A percentile compares a stretch with the other conserved stretches of the same genome.
Conservation (phyloP, 2,113 vertebrate species). For the Perca flavescens region DNA sequence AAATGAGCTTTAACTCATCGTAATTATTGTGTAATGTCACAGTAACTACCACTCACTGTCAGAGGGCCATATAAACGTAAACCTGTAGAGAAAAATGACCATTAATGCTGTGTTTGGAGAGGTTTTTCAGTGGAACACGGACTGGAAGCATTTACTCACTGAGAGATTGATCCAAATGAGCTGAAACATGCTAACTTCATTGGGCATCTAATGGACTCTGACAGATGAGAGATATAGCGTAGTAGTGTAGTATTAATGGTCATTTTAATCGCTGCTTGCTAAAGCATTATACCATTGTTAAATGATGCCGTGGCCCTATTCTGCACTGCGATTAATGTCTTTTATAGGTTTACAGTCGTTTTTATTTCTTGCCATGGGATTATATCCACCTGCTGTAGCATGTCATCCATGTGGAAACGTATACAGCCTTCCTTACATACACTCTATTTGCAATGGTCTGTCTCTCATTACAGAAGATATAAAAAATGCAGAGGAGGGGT, state of each 20-base stretch:
- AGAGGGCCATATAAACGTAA: not conserved
- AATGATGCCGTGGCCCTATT: slow-evolving; percentile 45
- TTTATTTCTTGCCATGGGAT: slow-evolving; percentile 18
- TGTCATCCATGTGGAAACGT: slow-evolving; percentile 1
- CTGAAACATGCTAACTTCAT: slow-evolving; percentile 55
- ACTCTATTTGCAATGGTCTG: not conserved
- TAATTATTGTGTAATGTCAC: not conserved
- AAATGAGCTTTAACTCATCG: slow-evolving; percentile 18
- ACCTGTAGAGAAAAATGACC: not conserved
- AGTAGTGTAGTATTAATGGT: slow-evolving; percentile 53
- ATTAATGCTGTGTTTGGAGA: not conserved
- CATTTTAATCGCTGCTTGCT: slow-evolving; percentile 53
- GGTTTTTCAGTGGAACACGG: slow-evolving; percentile 3
- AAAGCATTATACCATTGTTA: slow-evolving; percentile 55
- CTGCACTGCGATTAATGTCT: slow-evolving; percentile 32
- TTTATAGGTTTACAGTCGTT: slow-evolving; percentile 24
- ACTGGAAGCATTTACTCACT: slow-evolving; percentile 3
- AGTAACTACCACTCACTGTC: slow-evolving; percentile 1
- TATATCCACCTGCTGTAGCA: slow-evolving; percentile 23
- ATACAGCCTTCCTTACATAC: not conserved
- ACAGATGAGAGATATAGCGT: slow-evolving; percentile 31
- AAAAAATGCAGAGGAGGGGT: not conserved
- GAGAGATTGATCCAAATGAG: slow-evolving; percentile 48
- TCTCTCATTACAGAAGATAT: slow-evolving; percentile 6
- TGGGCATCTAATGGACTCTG: slow-evolving; percentile 62